Conservation (phyloP, 2,888 invertebrate genomes). For the Chrysodeixis includens region DNA sequence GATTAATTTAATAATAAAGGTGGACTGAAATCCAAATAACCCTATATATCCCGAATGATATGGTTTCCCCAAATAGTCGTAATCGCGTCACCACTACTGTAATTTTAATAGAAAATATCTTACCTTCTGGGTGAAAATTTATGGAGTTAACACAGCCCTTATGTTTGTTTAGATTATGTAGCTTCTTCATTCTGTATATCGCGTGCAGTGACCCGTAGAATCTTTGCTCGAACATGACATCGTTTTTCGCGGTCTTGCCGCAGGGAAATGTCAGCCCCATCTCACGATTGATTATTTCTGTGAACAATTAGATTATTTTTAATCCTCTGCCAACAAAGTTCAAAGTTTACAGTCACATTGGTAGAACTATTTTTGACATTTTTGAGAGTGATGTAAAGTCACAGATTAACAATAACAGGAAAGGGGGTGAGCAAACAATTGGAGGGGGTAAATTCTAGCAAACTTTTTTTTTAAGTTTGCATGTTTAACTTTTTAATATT, state of each 20-base stretch:
- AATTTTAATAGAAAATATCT: slow-evolving; percentile 39
- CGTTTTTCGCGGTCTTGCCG: slow-evolving; percentile 81
- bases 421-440: background rate
- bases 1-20: no score
- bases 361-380: no score
- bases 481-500: no score
- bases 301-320: slow-evolving; percentile 51
- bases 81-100: no score
- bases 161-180: slow-evolving; percentile 94
- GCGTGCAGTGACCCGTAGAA: slow-evolving; percentile 95
- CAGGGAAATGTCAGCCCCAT: slow-evolving; percentile 88
- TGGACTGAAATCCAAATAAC: no score
- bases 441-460: background rate
- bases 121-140: slow-evolving; percentile 95
- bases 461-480: background rate
- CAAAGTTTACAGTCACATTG: no score
- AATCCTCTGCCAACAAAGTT: background rate
- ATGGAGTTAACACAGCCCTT: slow-evolving; percentile 97
- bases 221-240: slow-evolving; percentile 90
- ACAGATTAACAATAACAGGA: no score
- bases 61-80: no score
- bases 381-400: no score
- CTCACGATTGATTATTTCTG: slow-evolving; percentile 91
- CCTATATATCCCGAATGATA: no score
- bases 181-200: slow-evolving; percentile 94